Percentiles rank a stretch among this genome's conserved stretches.
Evolutionary conservation across 2,888 invertebrate genomes (phyloP).

Genomic region (Orchestes rusci): DNA sequence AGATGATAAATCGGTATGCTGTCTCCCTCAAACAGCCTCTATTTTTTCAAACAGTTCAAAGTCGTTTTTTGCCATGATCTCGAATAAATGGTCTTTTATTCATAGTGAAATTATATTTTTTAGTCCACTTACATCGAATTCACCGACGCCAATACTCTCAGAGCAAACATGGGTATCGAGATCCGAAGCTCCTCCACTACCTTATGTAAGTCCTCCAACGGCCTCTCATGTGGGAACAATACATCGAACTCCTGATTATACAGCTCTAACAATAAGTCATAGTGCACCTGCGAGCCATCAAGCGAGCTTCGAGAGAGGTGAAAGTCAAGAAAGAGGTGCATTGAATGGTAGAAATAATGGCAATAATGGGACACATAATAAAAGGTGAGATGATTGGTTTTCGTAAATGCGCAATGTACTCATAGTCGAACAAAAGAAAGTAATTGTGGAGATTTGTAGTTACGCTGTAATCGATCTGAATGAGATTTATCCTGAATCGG

Average conservation of each 20-base stretch:
- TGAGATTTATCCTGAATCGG: too few species aligned
- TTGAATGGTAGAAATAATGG: constrained; percentile 11
- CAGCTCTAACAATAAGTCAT: constrained; percentile 42
- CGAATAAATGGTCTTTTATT: too few species aligned
- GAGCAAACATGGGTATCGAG: constrained; percentile 46
- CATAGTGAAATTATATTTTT: too few species aligned
- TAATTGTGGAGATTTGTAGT: too few species aligned
- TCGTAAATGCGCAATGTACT: too few species aligned
- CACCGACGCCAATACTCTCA: constrained; percentile 45
- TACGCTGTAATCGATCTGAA: too few species aligned
- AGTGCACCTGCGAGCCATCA: constrained; percentile 44
- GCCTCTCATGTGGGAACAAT: constrained; percentile 28
- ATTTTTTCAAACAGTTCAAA: too few species aligned
- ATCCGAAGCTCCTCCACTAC: constrained; percentile 32
- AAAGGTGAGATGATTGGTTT: constrained; percentile 7
- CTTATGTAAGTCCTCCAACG: constrained; percentile 35
- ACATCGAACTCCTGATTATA: constrained; percentile 34
- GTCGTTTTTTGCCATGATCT: too few species aligned
- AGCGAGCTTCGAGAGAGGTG: constrained; percentile 43
- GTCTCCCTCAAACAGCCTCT: too few species aligned
- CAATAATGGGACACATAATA: constrained; percentile 16
- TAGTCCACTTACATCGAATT: constrained; percentile 50
- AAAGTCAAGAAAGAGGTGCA: constrained; percentile 39
- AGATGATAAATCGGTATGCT: too few species aligned
- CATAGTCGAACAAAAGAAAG: too few species aligned